Percentiles rank a stretch among this genome's conserved stretches.
phyloP scores from a whole-genome alignment of 2,888 invertebrate genomes.

The Cybosia mesomella region DNA sequence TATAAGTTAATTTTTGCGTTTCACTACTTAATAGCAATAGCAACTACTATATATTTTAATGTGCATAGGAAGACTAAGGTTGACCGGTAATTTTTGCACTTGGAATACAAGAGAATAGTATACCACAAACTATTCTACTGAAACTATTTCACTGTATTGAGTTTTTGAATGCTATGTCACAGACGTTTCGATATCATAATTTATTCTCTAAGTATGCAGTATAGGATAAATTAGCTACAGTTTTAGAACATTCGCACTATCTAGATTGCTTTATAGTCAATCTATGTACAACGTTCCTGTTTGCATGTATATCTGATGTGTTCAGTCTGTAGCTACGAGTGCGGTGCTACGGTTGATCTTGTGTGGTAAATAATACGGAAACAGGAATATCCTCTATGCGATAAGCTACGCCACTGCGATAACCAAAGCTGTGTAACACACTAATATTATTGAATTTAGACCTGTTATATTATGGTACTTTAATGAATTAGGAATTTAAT shows the following conservation, averaged over 20 bases:
- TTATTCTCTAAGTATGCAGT: no score
- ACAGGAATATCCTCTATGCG: constrained; percentile 65
- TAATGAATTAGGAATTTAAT: no score
- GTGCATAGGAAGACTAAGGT: not conserved
- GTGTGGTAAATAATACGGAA: constrained; percentile 66
- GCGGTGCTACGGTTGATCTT: constrained; percentile 20
- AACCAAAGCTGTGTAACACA: constrained; percentile 35
- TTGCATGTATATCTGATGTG: not conserved
- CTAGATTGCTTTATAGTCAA: not conserved
- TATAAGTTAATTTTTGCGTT: no score
- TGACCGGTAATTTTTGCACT: not conserved
- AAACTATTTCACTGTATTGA: not conserved
- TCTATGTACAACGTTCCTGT: not conserved
- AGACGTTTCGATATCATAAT: no score
- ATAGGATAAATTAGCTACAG: not conserved
- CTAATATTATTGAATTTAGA: not conserved
- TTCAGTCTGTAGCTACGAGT: not conserved
- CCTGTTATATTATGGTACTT: not conserved
- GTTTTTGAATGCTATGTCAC: no score
- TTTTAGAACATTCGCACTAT: not conserved
- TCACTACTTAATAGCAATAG: no score
- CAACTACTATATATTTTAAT: no score
- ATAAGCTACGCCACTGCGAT: constrained; percentile 58
- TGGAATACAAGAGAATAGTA: no score
- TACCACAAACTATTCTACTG: not conserved